A percentile compares a stretch with the other conserved stretches of the same genome.
Evolutionary conservation across 2,113 vertebrate genomes (phyloP).

Genomic region (Manacus vitellinus): DNA sequence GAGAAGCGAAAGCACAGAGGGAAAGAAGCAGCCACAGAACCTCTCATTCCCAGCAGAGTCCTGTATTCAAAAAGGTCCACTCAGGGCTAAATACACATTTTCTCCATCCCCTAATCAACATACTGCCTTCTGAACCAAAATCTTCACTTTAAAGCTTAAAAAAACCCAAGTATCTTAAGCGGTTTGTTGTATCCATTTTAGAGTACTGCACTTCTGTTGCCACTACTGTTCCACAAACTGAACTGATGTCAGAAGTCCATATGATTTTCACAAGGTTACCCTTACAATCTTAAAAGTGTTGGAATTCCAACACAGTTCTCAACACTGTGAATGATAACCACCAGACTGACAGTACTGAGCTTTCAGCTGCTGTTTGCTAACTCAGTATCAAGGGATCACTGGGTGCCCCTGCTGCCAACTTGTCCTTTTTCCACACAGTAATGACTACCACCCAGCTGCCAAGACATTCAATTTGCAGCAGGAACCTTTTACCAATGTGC

Average conservation of each 20-base stretch:
- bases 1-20: not conserved
- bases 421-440: not conserved
- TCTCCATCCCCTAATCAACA: not conserved
- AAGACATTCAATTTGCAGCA: not conserved
- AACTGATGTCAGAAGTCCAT: not conserved
- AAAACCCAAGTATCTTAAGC: not conserved
- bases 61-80: not conserved
- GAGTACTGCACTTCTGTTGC: not conserved
- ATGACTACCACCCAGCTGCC: not conserved
- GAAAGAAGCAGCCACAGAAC: not conserved
- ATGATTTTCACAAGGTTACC: not conserved
- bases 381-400: not conserved
- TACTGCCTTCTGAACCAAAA: not conserved
- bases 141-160: not conserved
- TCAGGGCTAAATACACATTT: not conserved
- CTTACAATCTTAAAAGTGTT: not conserved
- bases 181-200: not conserved
- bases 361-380: not conserved
- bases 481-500: not conserved
- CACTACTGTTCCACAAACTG: not conserved
- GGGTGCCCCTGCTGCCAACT: not conserved
- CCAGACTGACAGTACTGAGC: not conserved
- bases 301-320: not conserved
- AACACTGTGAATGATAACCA: not conserved
- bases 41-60: not conserved